Evolutionary conservation across 2,797 vertebrate species (phyloP), one percentile per base, ranked within the genome.

Genomic region (Chrysocyon brachyurus): DNA sequence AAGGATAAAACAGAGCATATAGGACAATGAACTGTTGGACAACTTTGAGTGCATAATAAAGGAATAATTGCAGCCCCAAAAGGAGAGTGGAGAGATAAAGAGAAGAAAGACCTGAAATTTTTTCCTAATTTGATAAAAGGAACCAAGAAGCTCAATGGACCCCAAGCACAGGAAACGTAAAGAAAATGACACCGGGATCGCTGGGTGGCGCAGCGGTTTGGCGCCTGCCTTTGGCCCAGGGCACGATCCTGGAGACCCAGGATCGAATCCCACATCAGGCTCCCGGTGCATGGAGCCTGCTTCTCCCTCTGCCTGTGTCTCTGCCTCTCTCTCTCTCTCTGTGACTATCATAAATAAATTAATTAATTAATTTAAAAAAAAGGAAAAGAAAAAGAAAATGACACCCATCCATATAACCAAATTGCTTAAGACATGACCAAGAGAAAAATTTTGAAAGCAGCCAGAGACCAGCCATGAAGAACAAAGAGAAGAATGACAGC

Each of bases 91-190:
- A 64, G 57, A 88, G 16, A 61, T 8, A 92, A 28, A 59, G 19
- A 24, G n/a, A 54, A 78, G 33, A 84, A 96, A 64, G 49, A 86
- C 19, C 4, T 61, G 56, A 57, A 93, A 7, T 0, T 2, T 36
- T 89, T 82, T 87, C 52, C 81, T 66, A 61, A 22, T 70, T 90
- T 79, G 61, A 36, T 86, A 33, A 59, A 93, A 96, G 6, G 15
- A n/a, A 61, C 8, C 31, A 89, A 61, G 70, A 89, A 87, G 28
- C n/a, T 73, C n/a, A 66, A 19, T 70, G 49, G 26, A 33, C 36
- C 10, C 31, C 14, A 91, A 78, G 11, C 49, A 79, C 12, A 78
- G 66, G 21, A 85, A 94, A 78, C 40, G 70, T 19, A 26, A 19
- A 84, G 72, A 46, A 94, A 95, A 66, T 14, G 19, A 87, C 16